phyloP scores from a whole-genome alignment of 53 echinoderm and acorn worm species.

The Crossaster papposus region DNA sequence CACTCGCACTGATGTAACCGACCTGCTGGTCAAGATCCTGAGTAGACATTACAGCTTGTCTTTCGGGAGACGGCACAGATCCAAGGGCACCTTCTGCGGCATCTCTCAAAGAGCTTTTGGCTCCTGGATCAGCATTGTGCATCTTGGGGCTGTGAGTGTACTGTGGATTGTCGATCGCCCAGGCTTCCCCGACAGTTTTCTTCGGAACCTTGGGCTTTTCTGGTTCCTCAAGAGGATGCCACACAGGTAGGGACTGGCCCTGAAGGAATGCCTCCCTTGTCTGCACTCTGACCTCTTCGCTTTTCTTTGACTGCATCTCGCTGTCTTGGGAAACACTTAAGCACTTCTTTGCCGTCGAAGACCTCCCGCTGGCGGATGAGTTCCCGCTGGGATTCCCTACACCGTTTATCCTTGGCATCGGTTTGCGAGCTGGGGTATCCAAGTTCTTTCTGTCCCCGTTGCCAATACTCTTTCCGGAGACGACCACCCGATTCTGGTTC shows the following conservation, averaged over 20 bases:
- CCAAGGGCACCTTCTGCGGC: background rate
- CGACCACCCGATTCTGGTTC: background rate
- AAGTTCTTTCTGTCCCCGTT: conserved; percentile 17
- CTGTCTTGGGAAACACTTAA: conserved; percentile 40
- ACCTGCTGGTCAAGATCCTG: background rate
- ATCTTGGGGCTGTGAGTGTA: conserved; percentile 47
- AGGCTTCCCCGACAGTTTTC: conserved; percentile 32
- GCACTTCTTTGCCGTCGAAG: conserved; percentile 17
- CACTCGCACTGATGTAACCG: conserved; percentile 9
- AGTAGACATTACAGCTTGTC: background rate
- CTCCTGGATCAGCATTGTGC: conserved; percentile 47
- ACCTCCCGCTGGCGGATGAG: background rate
- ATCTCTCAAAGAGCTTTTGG: background rate
- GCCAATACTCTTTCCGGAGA: background rate
- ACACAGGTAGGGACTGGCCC: conserved; percentile 64
- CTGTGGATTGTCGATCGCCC: conserved; percentile 79
- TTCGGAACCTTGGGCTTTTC: background rate
- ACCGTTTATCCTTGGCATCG: conserved; percentile 5
- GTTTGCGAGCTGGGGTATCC: conserved; percentile 2
- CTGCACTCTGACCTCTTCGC: conserved; percentile 58
- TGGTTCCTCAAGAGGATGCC: conserved; percentile 55
- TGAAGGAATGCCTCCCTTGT: conserved; percentile 71
- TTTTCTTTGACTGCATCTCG: conserved; percentile 70
- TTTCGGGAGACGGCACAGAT: background rate
- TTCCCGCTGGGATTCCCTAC: conserved; percentile 11